A percentile compares a stretch with the other conserved stretches of the same genome.
phyloP scores from a whole-genome alignment of 2,888 invertebrate species.

The Cantharis lateralis region DNA sequence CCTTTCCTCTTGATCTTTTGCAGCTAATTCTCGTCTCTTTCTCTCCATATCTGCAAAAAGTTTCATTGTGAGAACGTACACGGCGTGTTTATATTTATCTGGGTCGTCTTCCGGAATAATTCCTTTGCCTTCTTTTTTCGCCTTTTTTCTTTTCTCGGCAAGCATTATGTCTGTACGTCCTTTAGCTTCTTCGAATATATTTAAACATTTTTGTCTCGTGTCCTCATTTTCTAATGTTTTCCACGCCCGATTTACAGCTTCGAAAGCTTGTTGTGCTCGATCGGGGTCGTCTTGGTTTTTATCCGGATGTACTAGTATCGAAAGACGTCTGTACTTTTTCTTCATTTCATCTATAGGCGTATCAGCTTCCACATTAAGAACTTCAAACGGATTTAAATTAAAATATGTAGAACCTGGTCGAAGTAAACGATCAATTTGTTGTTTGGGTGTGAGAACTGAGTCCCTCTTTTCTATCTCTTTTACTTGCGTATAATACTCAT shows the following conservation, averaged over 20 bases:
- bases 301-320: constrained; percentile 98
- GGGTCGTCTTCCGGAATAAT: constrained; percentile 89
- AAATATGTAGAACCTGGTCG: constrained; percentile 98
- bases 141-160: constrained; percentile 90
- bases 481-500: constrained; percentile 86
- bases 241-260: constrained; percentile 93
- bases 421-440: constrained; percentile 94
- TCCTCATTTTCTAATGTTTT: constrained; percentile 95
- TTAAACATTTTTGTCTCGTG: constrained; percentile 90
- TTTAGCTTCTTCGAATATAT: constrained; percentile 96
- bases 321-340: constrained; percentile 94
- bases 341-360: constrained; percentile 89
- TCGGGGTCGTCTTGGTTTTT: constrained; percentile 97
- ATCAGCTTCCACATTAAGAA: constrained; percentile 89
- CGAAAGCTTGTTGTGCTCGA: constrained; percentile 90
- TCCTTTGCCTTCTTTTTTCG: constrained; percentile 88
- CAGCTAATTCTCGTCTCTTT: constrained; percentile 84
- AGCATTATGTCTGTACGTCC: constrained; percentile 92
- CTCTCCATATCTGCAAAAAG: constrained; percentile 93
- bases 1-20: constrained; percentile 89
- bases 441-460: constrained; percentile 92
- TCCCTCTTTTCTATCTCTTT: constrained; percentile 98
- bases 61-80: constrained; percentile 99
- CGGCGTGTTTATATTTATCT: constrained; percentile 84
- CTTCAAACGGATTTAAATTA: constrained; percentile 96